These are phyloP conservation scores for Chelonus formosanus DNA, from an alignment of 2,888 invertebrate species.

Conservation along the genomic window DNA sequence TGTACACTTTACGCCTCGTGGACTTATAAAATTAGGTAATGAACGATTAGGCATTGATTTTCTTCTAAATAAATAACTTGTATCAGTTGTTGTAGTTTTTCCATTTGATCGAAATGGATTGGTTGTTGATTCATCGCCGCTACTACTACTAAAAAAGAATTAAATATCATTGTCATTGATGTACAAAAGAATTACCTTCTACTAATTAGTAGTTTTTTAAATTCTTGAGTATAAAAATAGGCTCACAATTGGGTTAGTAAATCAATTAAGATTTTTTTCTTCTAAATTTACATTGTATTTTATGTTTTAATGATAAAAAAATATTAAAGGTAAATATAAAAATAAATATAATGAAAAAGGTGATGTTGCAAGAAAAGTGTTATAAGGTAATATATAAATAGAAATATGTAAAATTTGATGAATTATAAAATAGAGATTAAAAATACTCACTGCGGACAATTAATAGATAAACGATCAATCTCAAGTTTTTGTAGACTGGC, in stretches of 20 bases:
- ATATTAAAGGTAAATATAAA: too few relatives aligned
- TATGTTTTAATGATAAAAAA: too few relatives aligned
- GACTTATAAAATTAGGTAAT: constrained; percentile 44
- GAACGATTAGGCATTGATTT: constrained; percentile 52
- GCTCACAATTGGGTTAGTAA: too few relatives aligned
- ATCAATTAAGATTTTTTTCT: too few relatives aligned
- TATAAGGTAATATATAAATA: too few relatives aligned
- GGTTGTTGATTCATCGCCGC: constrained; percentile 46
- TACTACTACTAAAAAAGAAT: constrained; percentile 42
- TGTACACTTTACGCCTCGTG: constrained; percentile 56
- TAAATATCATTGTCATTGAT: constrained; percentile 16
- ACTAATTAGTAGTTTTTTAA: not conserved
- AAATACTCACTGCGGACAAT: constrained; percentile 50
- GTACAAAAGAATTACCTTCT: not conserved
- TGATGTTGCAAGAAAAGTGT: too few relatives aligned
- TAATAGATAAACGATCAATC: constrained; percentile 50
- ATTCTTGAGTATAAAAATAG: too few relatives aligned
- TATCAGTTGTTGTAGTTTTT: constrained; percentile 42
- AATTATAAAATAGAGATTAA: too few relatives aligned
- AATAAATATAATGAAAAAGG: too few relatives aligned
- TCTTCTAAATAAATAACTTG: constrained; percentile 48
- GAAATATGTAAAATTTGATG: too few relatives aligned
- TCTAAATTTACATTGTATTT: too few relatives aligned
- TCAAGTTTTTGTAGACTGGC: constrained; percentile 59
- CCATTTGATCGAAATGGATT: constrained; percentile 54